A percentile compares a stretch with the other conserved stretches of the same genome.
Conservation (phyloP, 2,113 vertebrate species). For the Bombycilla garrulus region DNA sequence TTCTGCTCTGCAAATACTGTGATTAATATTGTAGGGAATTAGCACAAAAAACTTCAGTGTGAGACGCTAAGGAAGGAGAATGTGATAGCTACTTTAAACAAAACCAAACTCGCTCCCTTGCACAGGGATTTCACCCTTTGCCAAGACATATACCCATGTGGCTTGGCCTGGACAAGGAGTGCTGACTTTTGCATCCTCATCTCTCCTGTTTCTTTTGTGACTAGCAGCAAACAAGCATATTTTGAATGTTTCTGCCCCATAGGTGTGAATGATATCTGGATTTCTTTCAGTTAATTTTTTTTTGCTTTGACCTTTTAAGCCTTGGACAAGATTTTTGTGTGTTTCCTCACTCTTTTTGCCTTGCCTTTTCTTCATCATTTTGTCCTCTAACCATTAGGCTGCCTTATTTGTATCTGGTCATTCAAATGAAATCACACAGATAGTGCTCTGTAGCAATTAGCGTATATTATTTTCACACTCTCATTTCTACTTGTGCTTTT, state of each 20-base stretch:
- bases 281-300: neutral
- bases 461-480: neutral
- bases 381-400: neutral
- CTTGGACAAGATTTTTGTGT: neutral
- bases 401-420: neutral
- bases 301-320: neutral
- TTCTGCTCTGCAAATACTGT: neutral
- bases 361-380: neutral
- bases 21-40: neutral
- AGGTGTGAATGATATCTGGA: neutral
- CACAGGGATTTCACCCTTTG: neutral
- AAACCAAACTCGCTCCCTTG: accelerated
- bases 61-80: neutral
- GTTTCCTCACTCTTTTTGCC: neutral
- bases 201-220: neutral
- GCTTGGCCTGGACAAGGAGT: neutral
- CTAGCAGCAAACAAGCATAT: neutral
- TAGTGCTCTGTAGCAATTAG: neutral
- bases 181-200: neutral
- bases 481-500: neutral
- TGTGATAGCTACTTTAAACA: neutral
- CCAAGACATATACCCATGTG: accelerated
- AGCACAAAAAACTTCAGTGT: neutral
- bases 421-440: neutral
- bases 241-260: neutral